Evolutionary conservation across 2,888 invertebrate species (phyloP).

Genomic region (Cryptophagus acutangulus): DNA sequence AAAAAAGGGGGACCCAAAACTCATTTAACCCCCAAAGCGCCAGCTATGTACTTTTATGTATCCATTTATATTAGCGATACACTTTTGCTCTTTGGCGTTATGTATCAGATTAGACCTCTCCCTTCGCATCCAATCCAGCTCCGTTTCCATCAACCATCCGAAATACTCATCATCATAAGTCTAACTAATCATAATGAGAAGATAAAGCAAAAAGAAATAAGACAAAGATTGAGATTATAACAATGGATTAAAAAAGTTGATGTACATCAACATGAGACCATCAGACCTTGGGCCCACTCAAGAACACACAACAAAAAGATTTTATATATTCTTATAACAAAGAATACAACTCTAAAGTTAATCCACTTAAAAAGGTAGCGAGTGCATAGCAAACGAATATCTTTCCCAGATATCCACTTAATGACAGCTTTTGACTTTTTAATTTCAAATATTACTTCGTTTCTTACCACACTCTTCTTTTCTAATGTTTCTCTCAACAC

Average conservation of each 20-base stretch:
- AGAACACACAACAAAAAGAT: conserved; percentile 27
- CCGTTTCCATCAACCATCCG: too few relatives aligned
- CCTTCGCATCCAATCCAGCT: too few relatives aligned
- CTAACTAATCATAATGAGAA: too few relatives aligned
- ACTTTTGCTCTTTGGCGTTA: too few relatives aligned
- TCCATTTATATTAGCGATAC: too few relatives aligned
- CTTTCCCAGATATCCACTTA: conserved; percentile 39
- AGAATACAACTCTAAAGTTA: conserved; percentile 37
- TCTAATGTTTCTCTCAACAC: too few relatives aligned
- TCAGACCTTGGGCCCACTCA: conserved; percentile 25
- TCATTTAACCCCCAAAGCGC: conserved; percentile 43
- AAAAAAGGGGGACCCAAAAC: conserved; percentile 40
- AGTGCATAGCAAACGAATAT: conserved; percentile 29
- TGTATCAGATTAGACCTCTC: too few relatives aligned
- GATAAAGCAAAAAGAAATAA: too few relatives aligned
- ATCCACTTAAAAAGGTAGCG: conserved; percentile 46
- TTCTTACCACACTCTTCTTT: too few relatives aligned
- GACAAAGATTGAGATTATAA: too few relatives aligned
- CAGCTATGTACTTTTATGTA: too few relatives aligned
- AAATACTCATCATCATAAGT: too few relatives aligned
- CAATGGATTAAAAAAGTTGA: conserved; percentile 25
- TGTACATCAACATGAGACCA: conserved; percentile 3
- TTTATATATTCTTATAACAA: conserved; percentile 36
- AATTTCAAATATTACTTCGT: conserved; percentile 32
- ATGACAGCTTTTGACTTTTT: conserved; percentile 36